A percentile compares a stretch with the other conserved stretches of the same genome.
Evolutionary conservation across 2,888 invertebrate species (phyloP).

Genomic region (Parnassius orleans): DNA sequence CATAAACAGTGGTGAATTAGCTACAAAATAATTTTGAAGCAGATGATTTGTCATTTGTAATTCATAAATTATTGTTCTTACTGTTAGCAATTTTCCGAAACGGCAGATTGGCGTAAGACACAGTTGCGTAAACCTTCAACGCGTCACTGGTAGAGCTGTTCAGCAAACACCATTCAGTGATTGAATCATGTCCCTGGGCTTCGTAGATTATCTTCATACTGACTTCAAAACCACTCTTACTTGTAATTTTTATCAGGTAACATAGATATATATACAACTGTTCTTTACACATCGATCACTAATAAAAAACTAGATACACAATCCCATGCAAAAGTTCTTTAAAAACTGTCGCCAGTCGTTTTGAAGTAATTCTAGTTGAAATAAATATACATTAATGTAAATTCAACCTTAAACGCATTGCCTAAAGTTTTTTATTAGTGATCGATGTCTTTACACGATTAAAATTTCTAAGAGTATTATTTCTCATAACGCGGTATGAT

Average conservation of each 20-base stretch:
- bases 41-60: too few relatives aligned
- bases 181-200: slow-evolving; percentile 16
- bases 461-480: not conserved
- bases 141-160: slow-evolving; percentile 7
- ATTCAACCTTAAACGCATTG: too few relatives aligned
- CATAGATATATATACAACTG: too few relatives aligned
- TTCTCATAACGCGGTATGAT: slow-evolving; percentile 12
- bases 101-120: slow-evolving; percentile 16
- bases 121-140: slow-evolving; percentile 6
- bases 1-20: too few relatives aligned
- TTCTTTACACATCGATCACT: not conserved
- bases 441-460: not conserved
- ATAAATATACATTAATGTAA: too few relatives aligned
- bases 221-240: not conserved
- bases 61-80: slow-evolving; percentile 1
- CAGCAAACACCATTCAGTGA: slow-evolving; percentile 23
- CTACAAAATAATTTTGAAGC: too few relatives aligned
- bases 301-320: too few relatives aligned
- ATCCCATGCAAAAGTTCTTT: too few relatives aligned
- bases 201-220: slow-evolving; percentile 21
- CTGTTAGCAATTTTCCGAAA: slow-evolving; percentile 18
- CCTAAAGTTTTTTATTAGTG: too few relatives aligned
- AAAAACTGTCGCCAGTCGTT: too few relatives aligned
- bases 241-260: not conserved
- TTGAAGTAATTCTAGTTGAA: too few relatives aligned